phyloP scores from a whole-genome alignment of 2,888 invertebrate genomes.

The Microchrysa polita region DNA sequence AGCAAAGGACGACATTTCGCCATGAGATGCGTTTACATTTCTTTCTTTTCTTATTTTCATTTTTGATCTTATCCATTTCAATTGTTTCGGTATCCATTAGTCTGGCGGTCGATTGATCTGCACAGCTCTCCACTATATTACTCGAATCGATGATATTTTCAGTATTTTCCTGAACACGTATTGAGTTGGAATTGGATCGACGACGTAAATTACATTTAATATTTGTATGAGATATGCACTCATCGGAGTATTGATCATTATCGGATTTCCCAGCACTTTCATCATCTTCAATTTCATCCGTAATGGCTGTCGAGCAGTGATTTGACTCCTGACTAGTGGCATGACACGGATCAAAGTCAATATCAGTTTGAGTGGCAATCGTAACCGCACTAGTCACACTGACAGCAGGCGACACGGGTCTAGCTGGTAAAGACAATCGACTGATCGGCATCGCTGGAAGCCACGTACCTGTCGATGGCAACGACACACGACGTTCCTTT shows the following conservation, averaged over 20 bases:
- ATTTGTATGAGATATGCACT: not conserved
- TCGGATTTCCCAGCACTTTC: not conserved
- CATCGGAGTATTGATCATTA: not conserved
- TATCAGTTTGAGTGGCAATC: constrained; percentile 30
- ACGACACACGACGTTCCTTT: constrained; percentile 9
- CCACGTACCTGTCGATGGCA: not conserved
- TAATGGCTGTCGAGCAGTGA: not conserved
- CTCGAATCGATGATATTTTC: not conserved
- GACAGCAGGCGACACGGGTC: not conserved
- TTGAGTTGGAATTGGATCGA: constrained; percentile 23
- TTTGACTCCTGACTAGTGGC: not conserved
- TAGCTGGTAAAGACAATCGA: not conserved
- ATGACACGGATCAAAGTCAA: not conserved
- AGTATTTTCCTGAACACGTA: not conserved
- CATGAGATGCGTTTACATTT: not conserved
- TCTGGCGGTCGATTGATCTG: not conserved
- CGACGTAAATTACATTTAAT: not conserved
- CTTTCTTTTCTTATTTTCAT: not conserved
- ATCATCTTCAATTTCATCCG: not conserved
- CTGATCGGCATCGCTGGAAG: not conserved
- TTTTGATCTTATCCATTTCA: not conserved
- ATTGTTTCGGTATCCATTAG: too few relatives aligned
- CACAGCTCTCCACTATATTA: not conserved
- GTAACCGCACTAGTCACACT: not conserved
- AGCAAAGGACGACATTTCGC: constrained; percentile 16